These are phyloP conservation scores for Caenorhabditis brenneri DNA, from an alignment of 1,140 invertebrate genomes.

Conservation along the genomic window DNA sequence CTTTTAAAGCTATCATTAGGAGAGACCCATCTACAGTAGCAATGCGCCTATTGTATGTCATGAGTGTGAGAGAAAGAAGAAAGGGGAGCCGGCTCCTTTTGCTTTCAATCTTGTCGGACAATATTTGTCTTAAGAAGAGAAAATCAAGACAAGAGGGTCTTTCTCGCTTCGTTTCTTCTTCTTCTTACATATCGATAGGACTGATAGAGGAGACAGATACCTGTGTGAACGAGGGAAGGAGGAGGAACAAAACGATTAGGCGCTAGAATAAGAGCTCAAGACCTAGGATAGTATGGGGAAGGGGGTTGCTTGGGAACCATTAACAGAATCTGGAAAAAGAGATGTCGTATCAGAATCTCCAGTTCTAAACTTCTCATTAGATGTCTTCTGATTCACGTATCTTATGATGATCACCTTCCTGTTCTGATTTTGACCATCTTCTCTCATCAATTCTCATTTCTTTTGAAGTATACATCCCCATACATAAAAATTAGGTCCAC, in stretches of 20 bases:
- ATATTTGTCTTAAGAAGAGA: slow-evolving; percentile 17
- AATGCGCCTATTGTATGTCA: neutral
- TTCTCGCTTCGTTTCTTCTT: slow-evolving; percentile 9
- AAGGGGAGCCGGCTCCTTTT: neutral
- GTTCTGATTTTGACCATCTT: neutral
- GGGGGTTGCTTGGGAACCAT: neutral
- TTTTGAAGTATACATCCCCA: slow-evolving; percentile 26
- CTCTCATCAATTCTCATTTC: neutral
- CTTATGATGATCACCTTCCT: neutral
- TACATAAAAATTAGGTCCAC: slow-evolving; percentile 1
- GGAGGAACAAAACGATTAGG: neutral
- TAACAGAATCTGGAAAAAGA: too few relatives aligned
- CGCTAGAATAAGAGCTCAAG: too few relatives aligned
- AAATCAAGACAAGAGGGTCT: slow-evolving; percentile 34
- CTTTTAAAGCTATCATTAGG: slow-evolving; percentile 7
- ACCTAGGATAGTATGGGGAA: too few relatives aligned
- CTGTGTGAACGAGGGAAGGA: neutral
- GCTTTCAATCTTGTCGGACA: slow-evolving; percentile 38
- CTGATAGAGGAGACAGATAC: slow-evolving; percentile 35
- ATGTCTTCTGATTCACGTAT: neutral
- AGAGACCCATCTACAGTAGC: neutral
- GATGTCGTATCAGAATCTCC: too few relatives aligned
- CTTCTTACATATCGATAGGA: slow-evolving; percentile 8
- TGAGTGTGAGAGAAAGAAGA: slow-evolving; percentile 6
- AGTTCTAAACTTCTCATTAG: neutral